Evolutionary conservation across 2,888 invertebrate species (phyloP).

Genomic region (Chorisops tibialis): DNA sequence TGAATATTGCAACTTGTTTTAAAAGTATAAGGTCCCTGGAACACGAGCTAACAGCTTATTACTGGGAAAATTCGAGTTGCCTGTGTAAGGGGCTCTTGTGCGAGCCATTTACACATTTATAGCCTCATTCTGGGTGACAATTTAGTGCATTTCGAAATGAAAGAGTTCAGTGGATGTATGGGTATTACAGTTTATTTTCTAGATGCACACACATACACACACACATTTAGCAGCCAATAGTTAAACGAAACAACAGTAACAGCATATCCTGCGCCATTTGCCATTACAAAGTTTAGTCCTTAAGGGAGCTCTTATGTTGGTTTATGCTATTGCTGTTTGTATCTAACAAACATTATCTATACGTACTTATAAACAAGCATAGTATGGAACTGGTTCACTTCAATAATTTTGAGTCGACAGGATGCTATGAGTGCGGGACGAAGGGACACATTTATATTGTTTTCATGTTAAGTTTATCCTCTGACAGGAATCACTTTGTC

Average conservation of each 20-base stretch:
- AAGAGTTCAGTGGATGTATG: background rate
- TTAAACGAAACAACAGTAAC: conserved; percentile 19
- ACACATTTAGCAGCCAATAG: conserved; percentile 11
- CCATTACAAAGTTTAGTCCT: conserved; percentile 26
- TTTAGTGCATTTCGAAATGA: conserved; percentile 25
- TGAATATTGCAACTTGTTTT: too few relatives aligned
- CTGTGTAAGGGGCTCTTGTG: background rate
- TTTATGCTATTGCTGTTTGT: conserved; percentile 16
- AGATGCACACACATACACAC: background rate
- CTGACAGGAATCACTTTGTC: conserved; percentile 10
- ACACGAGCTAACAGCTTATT: background rate
- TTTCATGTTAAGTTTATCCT: conserved; percentile 12
- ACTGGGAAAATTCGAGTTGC: background rate
- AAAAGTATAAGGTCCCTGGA: background rate
- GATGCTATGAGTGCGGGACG: background rate
- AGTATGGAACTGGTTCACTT: background rate
- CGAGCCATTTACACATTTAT: conserved; percentile 26
- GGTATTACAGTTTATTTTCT: background rate
- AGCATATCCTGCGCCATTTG: conserved; percentile 17
- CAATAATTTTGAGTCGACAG: too few relatives aligned
- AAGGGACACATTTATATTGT: conserved; percentile 11
- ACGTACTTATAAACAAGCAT: background rate
- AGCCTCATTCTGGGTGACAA: conserved; percentile 19
- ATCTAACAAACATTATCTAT: background rate
- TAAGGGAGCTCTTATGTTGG: conserved; percentile 25